phyloP scores from a whole-genome alignment of 2,797 vertebrate species.

The Microtus californicus region DNA sequence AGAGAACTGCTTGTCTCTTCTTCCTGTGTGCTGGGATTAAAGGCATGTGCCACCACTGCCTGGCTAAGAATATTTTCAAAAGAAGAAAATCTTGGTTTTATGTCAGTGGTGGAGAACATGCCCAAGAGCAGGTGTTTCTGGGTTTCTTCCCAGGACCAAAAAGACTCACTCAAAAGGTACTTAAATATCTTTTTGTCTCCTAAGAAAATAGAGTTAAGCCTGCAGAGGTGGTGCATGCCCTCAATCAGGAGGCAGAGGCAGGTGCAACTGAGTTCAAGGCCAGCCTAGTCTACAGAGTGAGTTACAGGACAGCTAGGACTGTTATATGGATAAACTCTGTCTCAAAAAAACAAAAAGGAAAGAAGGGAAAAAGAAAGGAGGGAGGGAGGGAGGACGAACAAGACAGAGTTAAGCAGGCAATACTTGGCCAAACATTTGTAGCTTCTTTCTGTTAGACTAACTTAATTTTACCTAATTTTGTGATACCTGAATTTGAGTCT shows the following conservation, averaged over 20 bases:
- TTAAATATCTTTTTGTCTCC: conserved; percentile 32
- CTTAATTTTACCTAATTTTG: conserved; percentile 22
- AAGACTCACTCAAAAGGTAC: conserved; percentile 8
- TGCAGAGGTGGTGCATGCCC: not conserved
- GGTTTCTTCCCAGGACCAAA: not conserved
- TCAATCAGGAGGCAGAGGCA: not conserved
- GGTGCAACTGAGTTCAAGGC: not conserved
- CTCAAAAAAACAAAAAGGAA: not conserved
- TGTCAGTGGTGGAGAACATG: not conserved
- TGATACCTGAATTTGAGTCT: conserved; percentile 36
- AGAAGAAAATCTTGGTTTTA: not conserved
- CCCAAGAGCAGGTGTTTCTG: not conserved
- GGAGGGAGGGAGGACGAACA: not conserved
- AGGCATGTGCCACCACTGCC: too few species aligned
- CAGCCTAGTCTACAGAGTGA: not conserved
- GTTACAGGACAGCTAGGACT: not conserved
- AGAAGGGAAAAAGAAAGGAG: not conserved
- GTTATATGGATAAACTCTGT: not conserved
- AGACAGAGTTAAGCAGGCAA: not conserved
- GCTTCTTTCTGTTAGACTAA: conserved; percentile 48
- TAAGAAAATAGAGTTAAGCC: conserved; percentile 41
- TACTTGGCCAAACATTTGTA: conserved; percentile 3
- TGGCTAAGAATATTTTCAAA: not conserved
- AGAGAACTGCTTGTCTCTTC: too few species aligned
- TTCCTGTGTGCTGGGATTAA: too few species aligned